Conservation (phyloP, 2,113 vertebrate genomes). For the Quiscalus mexicanus region DNA sequence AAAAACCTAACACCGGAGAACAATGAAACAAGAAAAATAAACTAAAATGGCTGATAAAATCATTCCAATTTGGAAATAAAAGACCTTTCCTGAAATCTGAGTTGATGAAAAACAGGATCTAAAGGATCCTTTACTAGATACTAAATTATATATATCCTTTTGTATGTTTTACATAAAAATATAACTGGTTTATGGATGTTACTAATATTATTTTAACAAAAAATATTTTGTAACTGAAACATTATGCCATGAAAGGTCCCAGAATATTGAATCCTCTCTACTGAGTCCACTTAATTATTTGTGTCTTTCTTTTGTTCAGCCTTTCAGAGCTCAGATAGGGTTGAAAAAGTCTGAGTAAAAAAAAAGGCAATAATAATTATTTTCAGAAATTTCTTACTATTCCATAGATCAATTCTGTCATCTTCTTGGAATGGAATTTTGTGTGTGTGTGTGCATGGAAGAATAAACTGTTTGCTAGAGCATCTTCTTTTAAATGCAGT, state of each 20-base stretch:
- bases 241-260: not conserved
- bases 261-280: not conserved
- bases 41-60: not conserved
- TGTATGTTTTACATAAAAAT: not conserved
- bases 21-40: not conserved
- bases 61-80: not conserved
- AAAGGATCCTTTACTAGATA: rapidly evolving
- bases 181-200: not conserved
- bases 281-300: not conserved
- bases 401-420: not conserved
- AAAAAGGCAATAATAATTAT: not conserved
- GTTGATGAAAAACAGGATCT: not conserved
- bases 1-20: not conserved
- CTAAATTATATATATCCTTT: not conserved
- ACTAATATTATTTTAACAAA: not conserved
- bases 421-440: not conserved
- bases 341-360: not conserved
- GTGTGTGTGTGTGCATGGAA: rapidly evolving
- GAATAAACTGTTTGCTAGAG: not conserved
- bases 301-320: not conserved
- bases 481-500: not conserved
- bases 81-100: not conserved
- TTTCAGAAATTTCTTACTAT: not conserved
- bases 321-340: not conserved
- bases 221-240: not conserved